Evolutionary conservation across 2,113 vertebrate species (phyloP), one percentile per base, ranked within the genome.

Genomic region (Sarotherodon lohbergeri): DNA sequence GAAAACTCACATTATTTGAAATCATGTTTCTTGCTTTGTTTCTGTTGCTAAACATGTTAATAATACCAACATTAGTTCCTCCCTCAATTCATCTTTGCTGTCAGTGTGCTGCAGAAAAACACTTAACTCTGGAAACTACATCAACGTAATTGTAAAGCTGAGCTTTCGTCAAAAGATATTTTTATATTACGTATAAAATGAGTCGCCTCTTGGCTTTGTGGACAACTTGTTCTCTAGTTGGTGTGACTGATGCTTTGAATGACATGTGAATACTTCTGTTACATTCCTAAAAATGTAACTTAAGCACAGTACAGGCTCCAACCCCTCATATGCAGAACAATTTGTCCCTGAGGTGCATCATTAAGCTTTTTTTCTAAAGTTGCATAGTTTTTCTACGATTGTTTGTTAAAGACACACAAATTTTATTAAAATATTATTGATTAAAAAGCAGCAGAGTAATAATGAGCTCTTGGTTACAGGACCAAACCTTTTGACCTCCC

Each of bases 261-360:
- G 43, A 32, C 71, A 32, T 19, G 27, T 5, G 27, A n/a, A 8
- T 78, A 50, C 46, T 52, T 29, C 46, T 78, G 46, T 46, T 34
- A 17, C 22, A 22, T 22, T 7, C 24, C 73, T 52, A n/a, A 11
- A 76, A 50, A 61, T 34, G 5, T 50, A 50, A 59, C 39, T 11
- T 50, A 80, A 34, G 10, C 73, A 27, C 6, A 43, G 2, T 5
- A 39, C 4, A 52, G 19, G 24, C 56, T 43, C 27, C 68, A 81
- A 59, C 14, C 16, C 29, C 39, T n/a, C 17, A 54, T 52, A 22
- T 71, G 48, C 29, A 87, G 41, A 87, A 71, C 52, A 39, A n/a
- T 83, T 81, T 57, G 32, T 89, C 71, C 91, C 89, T 88, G 92
- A 91, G 83, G 16, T 88, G 14, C 54, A 57, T 76, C 43, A 22